A percentile compares a stretch with the other conserved stretches of the same genome.
These are phyloP conservation scores for Rhizomys pruinosus DNA, from an alignment of 2,113 vertebrate species.

Conservation along the genomic window DNA sequence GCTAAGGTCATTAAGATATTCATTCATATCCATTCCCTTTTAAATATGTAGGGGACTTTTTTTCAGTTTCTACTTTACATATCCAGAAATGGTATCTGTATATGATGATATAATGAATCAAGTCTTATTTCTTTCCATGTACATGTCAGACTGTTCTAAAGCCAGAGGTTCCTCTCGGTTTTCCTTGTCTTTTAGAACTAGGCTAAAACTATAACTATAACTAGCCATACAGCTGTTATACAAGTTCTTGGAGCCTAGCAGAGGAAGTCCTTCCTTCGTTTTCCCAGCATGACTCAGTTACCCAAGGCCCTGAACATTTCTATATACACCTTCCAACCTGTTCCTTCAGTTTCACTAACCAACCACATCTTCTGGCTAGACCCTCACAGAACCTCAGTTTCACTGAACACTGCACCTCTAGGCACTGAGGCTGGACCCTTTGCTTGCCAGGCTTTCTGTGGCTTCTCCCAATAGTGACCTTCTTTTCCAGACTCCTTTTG, in stretches of 20 bases:
- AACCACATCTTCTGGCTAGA: not conserved
- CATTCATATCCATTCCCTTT: not conserved
- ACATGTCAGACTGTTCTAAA: not conserved
- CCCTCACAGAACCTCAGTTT: not conserved
- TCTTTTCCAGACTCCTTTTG: not conserved
- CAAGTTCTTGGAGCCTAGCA: not conserved
- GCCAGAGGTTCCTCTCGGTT: not conserved
- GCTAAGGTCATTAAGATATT: not conserved
- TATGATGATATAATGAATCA: not conserved
- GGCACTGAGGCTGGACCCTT: not conserved
- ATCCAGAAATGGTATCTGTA: not conserved
- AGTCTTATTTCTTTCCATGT: not conserved
- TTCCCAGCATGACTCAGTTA: not conserved
- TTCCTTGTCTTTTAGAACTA: not conserved
- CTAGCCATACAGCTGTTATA: not conserved
- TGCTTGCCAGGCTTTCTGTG: not conserved
- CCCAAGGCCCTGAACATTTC: not conserved
- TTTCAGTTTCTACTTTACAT: not conserved
- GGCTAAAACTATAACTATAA: not conserved
- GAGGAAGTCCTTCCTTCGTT: not conserved
- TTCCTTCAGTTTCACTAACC: not conserved
- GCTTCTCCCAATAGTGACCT: not conserved
- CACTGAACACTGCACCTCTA: not conserved
- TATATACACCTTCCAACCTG: not conserved
- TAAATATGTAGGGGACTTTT: too few relatives aligned